phyloP scores from a whole-genome alignment of 2,797 vertebrate species.

The Apodemus agrarius region DNA sequence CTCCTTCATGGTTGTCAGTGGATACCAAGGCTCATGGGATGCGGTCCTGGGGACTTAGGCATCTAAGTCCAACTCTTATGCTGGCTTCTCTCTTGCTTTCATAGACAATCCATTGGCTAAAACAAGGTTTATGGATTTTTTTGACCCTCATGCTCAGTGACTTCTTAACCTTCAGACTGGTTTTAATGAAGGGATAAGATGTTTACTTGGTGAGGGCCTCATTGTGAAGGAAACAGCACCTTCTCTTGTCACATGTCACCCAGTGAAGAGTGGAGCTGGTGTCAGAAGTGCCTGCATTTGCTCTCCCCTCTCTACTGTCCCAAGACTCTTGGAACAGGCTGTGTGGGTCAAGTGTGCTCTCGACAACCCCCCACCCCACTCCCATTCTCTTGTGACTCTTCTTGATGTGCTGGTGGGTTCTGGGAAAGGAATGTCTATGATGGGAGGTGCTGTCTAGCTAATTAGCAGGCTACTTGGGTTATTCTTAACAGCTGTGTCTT shows the following conservation, averaged over 20 bases:
- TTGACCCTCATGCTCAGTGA: background rate
- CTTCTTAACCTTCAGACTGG: constrained; percentile 39
- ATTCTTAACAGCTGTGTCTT: constrained; percentile 40
- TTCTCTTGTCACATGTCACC: background rate
- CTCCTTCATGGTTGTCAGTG: background rate
- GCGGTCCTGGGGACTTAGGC: background rate
- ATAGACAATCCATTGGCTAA: background rate
- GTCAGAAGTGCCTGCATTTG: background rate
- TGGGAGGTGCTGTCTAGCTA: background rate
- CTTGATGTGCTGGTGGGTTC: constrained; percentile 3
- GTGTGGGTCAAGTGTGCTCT: background rate
- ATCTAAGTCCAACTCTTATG: constrained; percentile 40
- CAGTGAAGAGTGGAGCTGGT: background rate
- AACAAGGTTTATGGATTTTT: background rate
- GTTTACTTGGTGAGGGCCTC: background rate
- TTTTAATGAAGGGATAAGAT: constrained; percentile 28
- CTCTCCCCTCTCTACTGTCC: background rate
- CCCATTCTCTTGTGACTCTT: background rate
- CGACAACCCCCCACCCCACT: background rate
- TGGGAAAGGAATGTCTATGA: constrained; percentile 33
- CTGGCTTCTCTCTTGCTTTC: constrained; percentile 20
- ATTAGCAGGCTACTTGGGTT: background rate
- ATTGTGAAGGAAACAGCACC: background rate
- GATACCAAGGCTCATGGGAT: background rate
- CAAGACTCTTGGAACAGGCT: background rate